phyloP scores from a whole-genome alignment of 2,888 invertebrate genomes.

The Tridacna gigas region DNA sequence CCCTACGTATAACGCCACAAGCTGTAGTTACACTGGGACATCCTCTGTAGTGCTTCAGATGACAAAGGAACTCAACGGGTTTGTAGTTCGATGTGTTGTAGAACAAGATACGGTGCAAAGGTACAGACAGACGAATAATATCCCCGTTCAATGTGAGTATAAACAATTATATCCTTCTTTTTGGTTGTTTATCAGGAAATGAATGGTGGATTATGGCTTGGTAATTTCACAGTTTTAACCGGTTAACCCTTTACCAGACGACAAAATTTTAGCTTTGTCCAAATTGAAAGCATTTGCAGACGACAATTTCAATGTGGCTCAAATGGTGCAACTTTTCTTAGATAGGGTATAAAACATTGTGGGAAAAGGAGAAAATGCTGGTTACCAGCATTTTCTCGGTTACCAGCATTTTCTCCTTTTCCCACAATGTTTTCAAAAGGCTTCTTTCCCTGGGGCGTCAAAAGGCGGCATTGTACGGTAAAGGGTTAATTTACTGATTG shows the following conservation, averaged over 20 bases:
- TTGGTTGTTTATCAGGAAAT: too few species aligned
- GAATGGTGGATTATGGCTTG: too few species aligned
- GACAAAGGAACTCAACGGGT: constrained; percentile 22
- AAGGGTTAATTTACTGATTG: too few species aligned
- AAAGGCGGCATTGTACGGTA: too few species aligned
- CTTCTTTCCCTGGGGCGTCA: too few species aligned
- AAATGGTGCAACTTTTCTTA: background rate
- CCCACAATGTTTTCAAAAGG: background rate
- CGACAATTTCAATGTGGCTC: background rate
- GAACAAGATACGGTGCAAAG: constrained; percentile 25
- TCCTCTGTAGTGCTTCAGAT: constrained; percentile 43
- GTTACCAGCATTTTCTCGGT: too few species aligned
- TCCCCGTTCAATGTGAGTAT: constrained; percentile 41
- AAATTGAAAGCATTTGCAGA: too few species aligned
- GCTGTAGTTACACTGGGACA: constrained; percentile 30
- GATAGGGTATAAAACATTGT: too few species aligned
- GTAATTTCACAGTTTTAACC: background rate
- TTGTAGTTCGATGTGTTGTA: constrained; percentile 51
- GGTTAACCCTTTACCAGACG: background rate
- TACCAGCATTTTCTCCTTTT: background rate
- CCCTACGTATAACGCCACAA: background rate
- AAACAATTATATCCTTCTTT: background rate
- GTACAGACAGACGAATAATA: constrained; percentile 16
- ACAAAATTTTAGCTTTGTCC: too few species aligned
- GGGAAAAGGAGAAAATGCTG: too few species aligned